Conservation (phyloP, 1,140 invertebrate species). For the Brachionus sp. region DNA sequence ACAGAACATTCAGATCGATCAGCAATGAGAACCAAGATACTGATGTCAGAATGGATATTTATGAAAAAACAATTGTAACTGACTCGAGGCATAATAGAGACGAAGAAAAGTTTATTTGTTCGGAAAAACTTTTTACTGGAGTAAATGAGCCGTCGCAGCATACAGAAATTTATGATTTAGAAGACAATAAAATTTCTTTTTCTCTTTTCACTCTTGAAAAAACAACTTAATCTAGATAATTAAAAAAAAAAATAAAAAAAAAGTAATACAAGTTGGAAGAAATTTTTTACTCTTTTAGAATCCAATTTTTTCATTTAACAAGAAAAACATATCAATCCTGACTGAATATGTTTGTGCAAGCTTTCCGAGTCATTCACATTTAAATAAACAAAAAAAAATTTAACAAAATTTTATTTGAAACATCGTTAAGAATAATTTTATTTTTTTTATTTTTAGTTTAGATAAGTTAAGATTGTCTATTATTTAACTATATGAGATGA, state of each 20-base stretch:
- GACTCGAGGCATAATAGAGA: not conserved
- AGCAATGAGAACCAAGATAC: not conserved
- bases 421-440: too few relatives aligned
- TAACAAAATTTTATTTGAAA: too few relatives aligned
- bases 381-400: too few relatives aligned
- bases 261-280: too few relatives aligned
- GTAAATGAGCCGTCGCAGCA: not conserved
- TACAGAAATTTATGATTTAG: not conserved
- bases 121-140: not conserved
- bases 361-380: too few relatives aligned
- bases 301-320: too few relatives aligned
- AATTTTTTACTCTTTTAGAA: too few relatives aligned
- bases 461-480: too few relatives aligned
- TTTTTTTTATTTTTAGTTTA: too few relatives aligned
- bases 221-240: not conserved
- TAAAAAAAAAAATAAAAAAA: not conserved
- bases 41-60: not conserved
- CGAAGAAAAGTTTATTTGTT: not conserved
- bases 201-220: not conserved
- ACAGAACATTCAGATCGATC: not conserved
- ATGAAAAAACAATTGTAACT: not conserved
- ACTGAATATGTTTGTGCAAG: too few relatives aligned
- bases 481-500: too few relatives aligned
- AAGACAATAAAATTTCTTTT: not conserved
- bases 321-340: too few relatives aligned